phyloP scores from a whole-genome alignment of 2,888 invertebrate species.

The Prenolepis imparis region DNA sequence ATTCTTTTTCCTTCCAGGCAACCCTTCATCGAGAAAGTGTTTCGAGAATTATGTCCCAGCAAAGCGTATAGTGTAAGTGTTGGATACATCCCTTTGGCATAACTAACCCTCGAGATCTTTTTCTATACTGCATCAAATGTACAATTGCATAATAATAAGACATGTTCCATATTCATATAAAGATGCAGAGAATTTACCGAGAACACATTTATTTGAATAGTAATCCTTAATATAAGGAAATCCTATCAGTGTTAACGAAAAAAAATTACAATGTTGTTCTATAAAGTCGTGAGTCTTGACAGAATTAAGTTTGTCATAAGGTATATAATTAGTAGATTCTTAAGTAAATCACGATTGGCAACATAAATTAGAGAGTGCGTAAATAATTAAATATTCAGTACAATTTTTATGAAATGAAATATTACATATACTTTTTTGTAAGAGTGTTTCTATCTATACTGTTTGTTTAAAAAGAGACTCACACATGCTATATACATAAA shows the following conservation, averaged over 20 bases:
- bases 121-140: slow-evolving; percentile 82
- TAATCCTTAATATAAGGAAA: slow-evolving; percentile 66
- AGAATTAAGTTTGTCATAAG: slow-evolving; percentile 65
- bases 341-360: slow-evolving; percentile 64
- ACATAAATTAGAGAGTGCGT: slow-evolving; percentile 70
- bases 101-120: slow-evolving; percentile 82
- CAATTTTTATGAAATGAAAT: slow-evolving; percentile 44
- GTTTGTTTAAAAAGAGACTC: slow-evolving; percentile 37
- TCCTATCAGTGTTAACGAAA: slow-evolving; percentile 69
- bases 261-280: slow-evolving; percentile 70
- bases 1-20: slow-evolving; percentile 87
- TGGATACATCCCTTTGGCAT: slow-evolving; percentile 82
- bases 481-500: slow-evolving; percentile 20
- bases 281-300: slow-evolving; percentile 63
- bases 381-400: slow-evolving; percentile 44
- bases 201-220: slow-evolving; percentile 73
- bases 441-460: slow-evolving; percentile 31
- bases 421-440: slow-evolving; percentile 45
- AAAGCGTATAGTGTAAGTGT: slow-evolving; percentile 90
- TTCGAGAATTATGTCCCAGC: slow-evolving; percentile 93
- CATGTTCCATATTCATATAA: slow-evolving; percentile 78
- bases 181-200: slow-evolving; percentile 78
- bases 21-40: slow-evolving; percentile 92
- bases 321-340: slow-evolving; percentile 54
- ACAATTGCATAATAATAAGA: slow-evolving; percentile 81